Base-by-base conservation (phyloP, 2,888 invertebrate genomes). In the Tanypteryx hageni region DNA sequence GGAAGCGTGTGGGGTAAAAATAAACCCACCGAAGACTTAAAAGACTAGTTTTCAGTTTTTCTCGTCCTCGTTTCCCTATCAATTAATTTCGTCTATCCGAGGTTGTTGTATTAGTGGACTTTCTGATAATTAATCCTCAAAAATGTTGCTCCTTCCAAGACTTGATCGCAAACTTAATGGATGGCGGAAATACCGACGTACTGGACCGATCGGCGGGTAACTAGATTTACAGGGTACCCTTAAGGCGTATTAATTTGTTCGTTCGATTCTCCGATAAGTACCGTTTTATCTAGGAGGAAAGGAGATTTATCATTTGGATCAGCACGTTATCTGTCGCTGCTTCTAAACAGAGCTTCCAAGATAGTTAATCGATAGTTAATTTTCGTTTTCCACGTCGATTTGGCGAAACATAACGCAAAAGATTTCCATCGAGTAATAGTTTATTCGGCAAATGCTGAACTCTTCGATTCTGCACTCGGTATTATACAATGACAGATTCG, bases 181-280 rank as follows among this genome's bases (percentile, higher is more conserved):
- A 89, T 89, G 89, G 56, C 61, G 61, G 64, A 13, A 89, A 31
- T 44, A 68, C 64, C 64, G n/a, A n/a, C 44, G 44, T 44, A 64
- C 64, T 56, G 89, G 61, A 89, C 89, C 44, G 44, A 89, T 89
- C 64, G 68, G 58, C 64, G 68, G 44, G 44, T 68, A 89, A 89
- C 44, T 89, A 89, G 89, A 89, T 89, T 89, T 89, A 89, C 61
- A 89, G 31, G 89, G 64, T 89, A 89, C 61, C 89, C 89, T 89
- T 64, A 64, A 44, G 56, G 64, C 64, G 89, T 89, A 89, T 89
- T 89, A 89, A 89, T 89, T 89, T 89, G 89, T 64, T 89, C 89
- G 64, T 31, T 56, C 61, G 89, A 89, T 89, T 89, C 64, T 64
- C 89, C 89, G 89, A 89, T 89, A 89, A 89, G 89, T 44, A 16